These are phyloP conservation scores for Sthenelais limicola DNA, from an alignment of 2,888 invertebrate species.

Conservation along the genomic window DNA sequence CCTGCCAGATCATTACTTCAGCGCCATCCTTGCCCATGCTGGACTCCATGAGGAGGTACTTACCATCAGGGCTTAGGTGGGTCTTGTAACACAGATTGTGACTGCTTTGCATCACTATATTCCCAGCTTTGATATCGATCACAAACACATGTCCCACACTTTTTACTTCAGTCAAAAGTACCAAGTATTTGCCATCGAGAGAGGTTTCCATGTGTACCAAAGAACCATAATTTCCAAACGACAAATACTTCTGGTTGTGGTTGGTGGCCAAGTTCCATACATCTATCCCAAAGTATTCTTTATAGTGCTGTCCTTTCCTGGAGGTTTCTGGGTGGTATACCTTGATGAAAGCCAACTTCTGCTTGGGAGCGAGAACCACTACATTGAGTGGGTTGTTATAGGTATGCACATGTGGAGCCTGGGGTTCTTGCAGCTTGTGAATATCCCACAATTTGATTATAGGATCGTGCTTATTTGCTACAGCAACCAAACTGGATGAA, in stretches of 20 bases:
- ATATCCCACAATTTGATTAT: slow-evolving; percentile 54
- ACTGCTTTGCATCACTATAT: slow-evolving; percentile 14
- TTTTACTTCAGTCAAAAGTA: slow-evolving; percentile 46
- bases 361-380: slow-evolving; percentile 43
- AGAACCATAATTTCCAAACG: slow-evolving; percentile 53
- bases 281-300: slow-evolving; percentile 60
- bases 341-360: slow-evolving; percentile 51
- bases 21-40: slow-evolving; percentile 31
- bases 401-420: slow-evolving; percentile 21
- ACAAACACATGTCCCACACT: slow-evolving; percentile 46
- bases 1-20: slow-evolving; percentile 28
- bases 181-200: slow-evolving; percentile 45
- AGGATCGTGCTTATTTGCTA: slow-evolving; percentile 50
- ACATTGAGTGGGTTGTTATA: slow-evolving; percentile 52
- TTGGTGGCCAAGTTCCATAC: slow-evolving; percentile 54
- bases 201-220: slow-evolving; percentile 51
- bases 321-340: slow-evolving; percentile 49
- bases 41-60: slow-evolving; percentile 27
- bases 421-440: slow-evolving; percentile 43
- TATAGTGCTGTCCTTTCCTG: slow-evolving; percentile 56
- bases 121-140: slow-evolving; percentile 8
- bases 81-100: slow-evolving; percentile 22
- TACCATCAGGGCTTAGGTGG: slow-evolving; percentile 15
- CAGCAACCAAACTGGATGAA: slow-evolving; percentile 47
- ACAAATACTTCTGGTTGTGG: slow-evolving; percentile 44